Base-by-base conservation (phyloP, 2,113 vertebrate species). In the Phycodurus eques region DNA sequence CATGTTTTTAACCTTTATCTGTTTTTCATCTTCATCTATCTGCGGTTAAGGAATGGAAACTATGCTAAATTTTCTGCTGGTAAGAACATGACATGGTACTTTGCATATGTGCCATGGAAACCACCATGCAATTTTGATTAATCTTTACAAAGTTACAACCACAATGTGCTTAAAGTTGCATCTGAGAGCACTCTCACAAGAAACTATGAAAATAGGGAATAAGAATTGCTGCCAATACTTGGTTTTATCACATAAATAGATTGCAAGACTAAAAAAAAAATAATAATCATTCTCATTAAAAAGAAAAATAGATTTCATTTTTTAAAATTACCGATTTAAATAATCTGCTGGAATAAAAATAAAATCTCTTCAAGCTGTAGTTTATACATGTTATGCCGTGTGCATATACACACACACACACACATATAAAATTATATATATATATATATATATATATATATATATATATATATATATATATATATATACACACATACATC, bases 81-180 rank as follows among this genome's bases (percentile, higher is more conserved):
- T 76, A 76, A 84, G 46, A 78, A 67, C 49, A 53, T 47, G 39
- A 68, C 39, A 12, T 22, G 53, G 3, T 51, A 39, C 4, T 72
- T 71, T 64, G 80, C 54, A 60, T 20, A 10, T 59, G 31, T 43
- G 33, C 15, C 56, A 60, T 68, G 73, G 82, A 87, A 86, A 86
- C 12, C 68, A 72, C 59, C 42, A 56, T 70, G 74, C 19, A 62
- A 12, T 67, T 35, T 76, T 72, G 74, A 70, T 82, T 61, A 51
- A 20, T 71, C 4, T 82, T 59, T 27, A 70, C 69, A 84, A 78
- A 74, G 75, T 80, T 76, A 20, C 43, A 85, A 73, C 80, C 65
- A 79, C 81, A 46, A 63, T 22, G 57, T 19, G 43, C 47, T 14
- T 53, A 22, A 59, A 22, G 15, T 42, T 39, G 0, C 7, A 47